Percentiles rank a stretch among this genome's conserved stretches.
Conservation (phyloP, 2,888 invertebrate species). For the Phengaris alcon region DNA sequence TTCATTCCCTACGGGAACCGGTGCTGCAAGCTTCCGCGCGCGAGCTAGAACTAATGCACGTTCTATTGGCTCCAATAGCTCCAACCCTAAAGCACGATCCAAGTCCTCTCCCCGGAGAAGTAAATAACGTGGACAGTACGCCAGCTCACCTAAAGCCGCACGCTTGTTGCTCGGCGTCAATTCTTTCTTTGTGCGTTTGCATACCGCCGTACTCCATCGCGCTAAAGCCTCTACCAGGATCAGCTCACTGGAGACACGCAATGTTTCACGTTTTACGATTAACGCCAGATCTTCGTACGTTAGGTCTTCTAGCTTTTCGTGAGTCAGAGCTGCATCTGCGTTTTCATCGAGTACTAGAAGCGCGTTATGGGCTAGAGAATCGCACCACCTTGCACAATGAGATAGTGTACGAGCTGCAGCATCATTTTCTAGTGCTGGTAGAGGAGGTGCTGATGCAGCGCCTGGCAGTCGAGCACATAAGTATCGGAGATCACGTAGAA, state of each 20-base stretch:
- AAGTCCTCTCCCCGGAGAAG: slow-evolving; percentile 83
- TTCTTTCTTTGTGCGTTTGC: slow-evolving; percentile 68
- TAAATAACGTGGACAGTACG: slow-evolving; percentile 83
- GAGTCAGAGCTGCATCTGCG: slow-evolving; percentile 63
- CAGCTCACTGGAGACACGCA: slow-evolving; percentile 82
- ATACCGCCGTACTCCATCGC: slow-evolving; percentile 70
- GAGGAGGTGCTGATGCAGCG: slow-evolving; percentile 73
- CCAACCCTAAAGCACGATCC: slow-evolving; percentile 72
- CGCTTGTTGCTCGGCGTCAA: slow-evolving; percentile 68
- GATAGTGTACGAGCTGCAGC: slow-evolving; percentile 63
- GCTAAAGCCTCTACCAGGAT: slow-evolving; percentile 82
- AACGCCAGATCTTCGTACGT: slow-evolving; percentile 81
- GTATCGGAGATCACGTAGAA: slow-evolving; percentile 79
- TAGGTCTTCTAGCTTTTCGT: slow-evolving; percentile 77
- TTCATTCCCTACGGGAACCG: slow-evolving; percentile 68
- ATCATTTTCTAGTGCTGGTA: slow-evolving; percentile 63
- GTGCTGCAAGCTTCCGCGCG: slow-evolving; percentile 64
- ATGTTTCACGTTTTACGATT: slow-evolving; percentile 83
- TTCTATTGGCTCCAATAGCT: slow-evolving; percentile 71
- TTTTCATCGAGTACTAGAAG: slow-evolving; percentile 74
- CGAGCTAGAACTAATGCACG: slow-evolving; percentile 66
- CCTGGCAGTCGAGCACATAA: slow-evolving; percentile 68
- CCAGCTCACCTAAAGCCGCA: slow-evolving; percentile 70
- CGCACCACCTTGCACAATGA: slow-evolving; percentile 75
- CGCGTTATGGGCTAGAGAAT: slow-evolving; percentile 83